These are phyloP conservation scores for Coecobrya sp. DNA, from an alignment of 2,888 invertebrate species.

Conservation along the genomic window DNA sequence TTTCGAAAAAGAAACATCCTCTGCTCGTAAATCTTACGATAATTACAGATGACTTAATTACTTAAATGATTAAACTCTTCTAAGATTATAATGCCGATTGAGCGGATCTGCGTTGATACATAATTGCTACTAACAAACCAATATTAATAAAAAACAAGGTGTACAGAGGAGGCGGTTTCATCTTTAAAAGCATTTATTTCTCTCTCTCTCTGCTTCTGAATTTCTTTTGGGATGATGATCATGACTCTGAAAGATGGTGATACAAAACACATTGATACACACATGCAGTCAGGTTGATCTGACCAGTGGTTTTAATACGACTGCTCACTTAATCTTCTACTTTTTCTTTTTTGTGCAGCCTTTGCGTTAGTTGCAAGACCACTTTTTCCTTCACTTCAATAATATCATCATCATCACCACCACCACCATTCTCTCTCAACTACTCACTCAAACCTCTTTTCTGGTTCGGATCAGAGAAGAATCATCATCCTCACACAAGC, in stretches of 20 bases:
- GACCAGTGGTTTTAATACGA: slow-evolving; percentile 11
- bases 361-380: slow-evolving; percentile 60
- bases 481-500: slow-evolving; percentile 38
- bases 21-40: slow-evolving; percentile 59
- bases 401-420: slow-evolving; percentile 49
- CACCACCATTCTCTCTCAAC: neutral
- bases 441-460: slow-evolving; percentile 54
- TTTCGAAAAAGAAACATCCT: neutral
- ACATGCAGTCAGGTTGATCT: neutral
- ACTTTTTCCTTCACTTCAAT: slow-evolving; percentile 73
- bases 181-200: slow-evolving; percentile 29
- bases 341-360: neutral
- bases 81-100: slow-evolving; percentile 28
- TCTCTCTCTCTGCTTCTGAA: neutral
- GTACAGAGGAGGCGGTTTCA: slow-evolving; percentile 63
- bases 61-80: slow-evolving; percentile 63
- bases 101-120: slow-evolving; percentile 53
- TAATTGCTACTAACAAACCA: slow-evolving; percentile 66
- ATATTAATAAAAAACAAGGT: slow-evolving; percentile 50
- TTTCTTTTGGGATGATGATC: neutral
- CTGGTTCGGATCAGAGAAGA: slow-evolving; percentile 11
- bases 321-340: slow-evolving; percentile 30
- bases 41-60: slow-evolving; percentile 74
- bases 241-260: neutral
- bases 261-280: neutral